Evolutionary conservation across 2,888 invertebrate genomes (phyloP), one percentile per base, ranked within the genome.

Genomic region (Chalcosyrphus nemorum): DNA sequence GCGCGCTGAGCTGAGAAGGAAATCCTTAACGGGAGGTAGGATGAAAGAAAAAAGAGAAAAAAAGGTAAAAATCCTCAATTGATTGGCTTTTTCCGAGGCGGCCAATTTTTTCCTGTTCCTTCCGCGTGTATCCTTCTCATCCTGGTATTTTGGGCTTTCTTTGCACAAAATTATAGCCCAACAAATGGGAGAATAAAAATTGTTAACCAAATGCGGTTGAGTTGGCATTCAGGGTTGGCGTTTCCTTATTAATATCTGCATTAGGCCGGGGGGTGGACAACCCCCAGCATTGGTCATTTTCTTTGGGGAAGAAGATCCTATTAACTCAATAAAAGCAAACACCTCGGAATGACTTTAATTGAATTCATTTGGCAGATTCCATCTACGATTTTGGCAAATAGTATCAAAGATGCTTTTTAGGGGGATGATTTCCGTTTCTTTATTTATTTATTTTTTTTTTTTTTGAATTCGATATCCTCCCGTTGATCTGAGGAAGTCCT

Each of bases 311-410:
- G 61, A 68, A 47, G 72, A 77, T 77, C 82, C 82, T 68, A 82
- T 82, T 82, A 82, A 77, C 82, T 77, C 77, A 68, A 74, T 82
- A 77, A 82, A 82, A 72, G 63, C 82, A 77, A 82, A 82, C 59
- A 82, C 77, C 77, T 82, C 66, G 59, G 38, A 82, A 72, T 71
- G 77, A 50, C 50, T 63, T 74, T 82, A 82, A 82, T 77, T 82
- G 82, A 82, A 82, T 77, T 72, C 82, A 77, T 68, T 77, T 74
- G 54, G 24, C 15, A 50, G 63, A 47, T 32, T 21, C 24, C 50
- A 59, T 54, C 54, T 41, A 41, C 47, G 35, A 38, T 24, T 54
- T 43, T 43, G 24, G 59, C 9, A 70, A 70, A 56, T 63, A 81
- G 50, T 66, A 61, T 74, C 66, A 56, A 77, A 52, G 47, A 52